Conservation (phyloP, 2,797 vertebrate genomes). For the Allobates femoralis region DNA sequence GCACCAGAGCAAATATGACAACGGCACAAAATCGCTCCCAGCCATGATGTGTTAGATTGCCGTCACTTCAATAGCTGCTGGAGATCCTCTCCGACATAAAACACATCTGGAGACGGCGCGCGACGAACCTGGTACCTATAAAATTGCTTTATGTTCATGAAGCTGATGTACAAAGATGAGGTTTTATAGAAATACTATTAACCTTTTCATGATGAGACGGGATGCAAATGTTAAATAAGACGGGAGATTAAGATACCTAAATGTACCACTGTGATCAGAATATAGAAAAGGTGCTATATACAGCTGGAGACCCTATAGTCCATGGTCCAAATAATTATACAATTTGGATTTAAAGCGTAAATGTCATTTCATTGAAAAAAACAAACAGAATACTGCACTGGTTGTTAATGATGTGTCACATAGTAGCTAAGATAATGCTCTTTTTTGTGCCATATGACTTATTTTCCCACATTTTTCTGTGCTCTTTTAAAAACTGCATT, state of each 20-base stretch:
- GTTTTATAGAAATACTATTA: conserved; percentile 35
- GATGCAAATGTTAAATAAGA: not conserved
- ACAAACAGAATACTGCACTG: too few species aligned
- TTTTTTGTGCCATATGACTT: too few species aligned
- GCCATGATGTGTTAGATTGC: conserved; percentile 44
- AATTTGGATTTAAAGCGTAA: too few species aligned
- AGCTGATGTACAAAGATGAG: conserved; percentile 35
- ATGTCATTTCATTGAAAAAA: too few species aligned
- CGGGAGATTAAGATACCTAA: not conserved
- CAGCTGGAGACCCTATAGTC: too few species aligned
- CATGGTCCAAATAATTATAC: too few species aligned
- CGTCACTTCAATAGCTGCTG: conserved; percentile 33
- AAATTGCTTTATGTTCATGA: conserved; percentile 52
- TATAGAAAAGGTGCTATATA: too few species aligned
- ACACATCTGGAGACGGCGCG: conserved; percentile 54
- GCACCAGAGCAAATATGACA: conserved; percentile 31
- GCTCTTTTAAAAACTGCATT: too few species aligned
- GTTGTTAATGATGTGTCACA: too few species aligned
- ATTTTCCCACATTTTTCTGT: too few species aligned
- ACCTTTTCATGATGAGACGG: conserved; percentile 24
- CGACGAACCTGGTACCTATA: conserved; percentile 43
- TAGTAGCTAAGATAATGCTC: too few species aligned
- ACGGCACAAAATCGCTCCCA: conserved; percentile 2
- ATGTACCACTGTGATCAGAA: not conserved
- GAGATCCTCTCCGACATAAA: conserved; percentile 49